Evolutionary conservation across 2,888 invertebrate species (phyloP), one percentile per base, ranked within the genome.

Genomic region (Metacarcinus magister): DNA sequence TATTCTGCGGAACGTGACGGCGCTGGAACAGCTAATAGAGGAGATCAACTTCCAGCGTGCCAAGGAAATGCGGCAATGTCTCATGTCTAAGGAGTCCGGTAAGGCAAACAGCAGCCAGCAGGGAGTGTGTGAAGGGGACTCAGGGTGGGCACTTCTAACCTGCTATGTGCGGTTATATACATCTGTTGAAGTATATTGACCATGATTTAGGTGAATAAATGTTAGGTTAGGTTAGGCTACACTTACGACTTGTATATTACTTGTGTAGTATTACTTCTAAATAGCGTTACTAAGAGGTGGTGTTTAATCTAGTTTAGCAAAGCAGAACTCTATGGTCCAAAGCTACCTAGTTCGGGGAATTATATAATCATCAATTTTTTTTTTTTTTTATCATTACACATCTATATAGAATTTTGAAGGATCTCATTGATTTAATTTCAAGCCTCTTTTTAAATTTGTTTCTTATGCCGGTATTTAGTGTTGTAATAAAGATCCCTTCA

Each of bases 1-100:
- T 89, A 97, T 97, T 48, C 93, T 97, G 23, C 94, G 96, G 23
- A 97, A 97, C 93, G 96, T 97, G 75, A 97, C 97, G 46, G 97
- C 97, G 5, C 98, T 99, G 97, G 99, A 99, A 97, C 99, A 99
- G 97, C 98, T 99, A 96, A 98, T 99, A 96, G 99, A 99, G 97
- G 99, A 99, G 98, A 99, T 99, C 97, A 99, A 99, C 98, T 99
- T 99, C 97, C 99, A 99, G 97, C 98, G 99, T 97, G 99, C 99
- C 95, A 99, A 99, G 98, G 99, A 99, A 98, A 98, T 99, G 98
- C 98, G 99, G 93, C 99, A 99, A 97, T 98, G 99, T 87, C 96
- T 97, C 92, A 96, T 97, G 97, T 96, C 97, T 43, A 97, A 97
- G 75, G 97, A 97, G 94, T 96, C 96, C 44, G 96, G 96, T 96